These are phyloP conservation scores for Plumapathes pennacea DNA, from an alignment of 92 coral and sea anemone genomes.

Conservation along the genomic window DNA sequence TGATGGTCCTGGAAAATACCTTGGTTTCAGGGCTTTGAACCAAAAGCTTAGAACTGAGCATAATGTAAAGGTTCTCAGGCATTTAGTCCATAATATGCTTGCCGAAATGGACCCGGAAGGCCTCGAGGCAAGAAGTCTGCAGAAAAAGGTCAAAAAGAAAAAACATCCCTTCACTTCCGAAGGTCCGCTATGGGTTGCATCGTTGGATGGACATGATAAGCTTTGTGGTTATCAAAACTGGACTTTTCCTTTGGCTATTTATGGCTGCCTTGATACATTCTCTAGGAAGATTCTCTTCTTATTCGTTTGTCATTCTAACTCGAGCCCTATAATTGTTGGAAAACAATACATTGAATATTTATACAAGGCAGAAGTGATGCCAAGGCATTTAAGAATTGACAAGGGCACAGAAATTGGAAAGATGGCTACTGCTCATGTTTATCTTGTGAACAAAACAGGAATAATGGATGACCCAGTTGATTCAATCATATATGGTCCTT, in stretches of 20 bases:
- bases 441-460: slow-evolving; percentile 34
- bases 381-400: slow-evolving; percentile 53
- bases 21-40: slow-evolving; percentile 55
- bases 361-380: slow-evolving; percentile 28
- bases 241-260: slow-evolving; percentile 62
- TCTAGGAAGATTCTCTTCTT: slow-evolving; percentile 52
- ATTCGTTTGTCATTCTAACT: slow-evolving; percentile 61
- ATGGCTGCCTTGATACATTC: slow-evolving; percentile 61
- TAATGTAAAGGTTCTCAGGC: slow-evolving; percentile 32
- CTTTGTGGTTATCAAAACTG: slow-evolving; percentile 73
- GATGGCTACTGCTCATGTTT: slow-evolving; percentile 60
- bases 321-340: slow-evolving; percentile 40
- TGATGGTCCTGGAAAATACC: slow-evolving; percentile 42
- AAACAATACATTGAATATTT: slow-evolving; percentile 44
- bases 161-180: slow-evolving; percentile 57
- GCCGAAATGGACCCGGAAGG: slow-evolving; percentile 43
- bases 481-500: slow-evolving; percentile 67
- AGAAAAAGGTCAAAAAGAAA: slow-evolving; percentile 38
- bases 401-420: slow-evolving; percentile 73
- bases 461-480: slow-evolving; percentile 58
- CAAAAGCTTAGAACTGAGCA: slow-evolving; percentile 53
- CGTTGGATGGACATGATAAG: slow-evolving; percentile 60
- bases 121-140: slow-evolving; percentile 45
- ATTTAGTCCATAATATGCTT: slow-evolving; percentile 36
- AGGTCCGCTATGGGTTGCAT: slow-evolving; percentile 67